Conservation (phyloP, 1,140 invertebrate species). For the Meloidogyne floridensis region DNA sequence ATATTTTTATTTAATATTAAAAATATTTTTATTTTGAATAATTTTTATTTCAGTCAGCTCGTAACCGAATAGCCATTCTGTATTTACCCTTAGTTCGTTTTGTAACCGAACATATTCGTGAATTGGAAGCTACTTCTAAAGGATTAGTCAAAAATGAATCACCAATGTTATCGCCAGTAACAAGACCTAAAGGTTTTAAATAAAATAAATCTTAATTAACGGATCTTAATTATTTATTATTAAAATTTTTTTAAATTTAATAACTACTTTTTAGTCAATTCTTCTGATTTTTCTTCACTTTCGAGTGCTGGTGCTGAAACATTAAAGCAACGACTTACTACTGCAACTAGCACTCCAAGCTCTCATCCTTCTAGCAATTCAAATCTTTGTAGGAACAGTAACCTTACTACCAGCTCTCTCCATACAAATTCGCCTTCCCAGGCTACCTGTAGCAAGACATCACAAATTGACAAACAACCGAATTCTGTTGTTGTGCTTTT, state of each 20-base stretch:
- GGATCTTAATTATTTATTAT: no score
- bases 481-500: slow-evolving; percentile 38
- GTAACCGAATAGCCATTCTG: slow-evolving; percentile 81
- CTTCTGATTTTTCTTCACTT: slow-evolving; percentile 4
- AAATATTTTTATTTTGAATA: not conserved
- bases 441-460: slow-evolving; percentile 27
- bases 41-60: slow-evolving; percentile 72
- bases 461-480: slow-evolving; percentile 22
- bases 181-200: not conserved
- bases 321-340: not conserved
- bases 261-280: not conserved
- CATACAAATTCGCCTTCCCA: not conserved
- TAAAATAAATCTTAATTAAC: no score
- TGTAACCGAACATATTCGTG: slow-evolving; percentile 78
- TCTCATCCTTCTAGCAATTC: not conserved
- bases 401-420: not conserved
- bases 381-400: not conserved
- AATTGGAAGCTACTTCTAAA: slow-evolving; percentile 67
- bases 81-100: slow-evolving; percentile 87
- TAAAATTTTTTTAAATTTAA: not conserved
- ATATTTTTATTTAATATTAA: not conserved
- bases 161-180: slow-evolving; percentile 21
- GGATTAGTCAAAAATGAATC: slow-evolving; percentile 18
- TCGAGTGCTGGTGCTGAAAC: not conserved
- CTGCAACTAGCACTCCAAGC: not conserved